Conservation (phyloP, 2,797 vertebrate species). For the Acomys russatus region DNA sequence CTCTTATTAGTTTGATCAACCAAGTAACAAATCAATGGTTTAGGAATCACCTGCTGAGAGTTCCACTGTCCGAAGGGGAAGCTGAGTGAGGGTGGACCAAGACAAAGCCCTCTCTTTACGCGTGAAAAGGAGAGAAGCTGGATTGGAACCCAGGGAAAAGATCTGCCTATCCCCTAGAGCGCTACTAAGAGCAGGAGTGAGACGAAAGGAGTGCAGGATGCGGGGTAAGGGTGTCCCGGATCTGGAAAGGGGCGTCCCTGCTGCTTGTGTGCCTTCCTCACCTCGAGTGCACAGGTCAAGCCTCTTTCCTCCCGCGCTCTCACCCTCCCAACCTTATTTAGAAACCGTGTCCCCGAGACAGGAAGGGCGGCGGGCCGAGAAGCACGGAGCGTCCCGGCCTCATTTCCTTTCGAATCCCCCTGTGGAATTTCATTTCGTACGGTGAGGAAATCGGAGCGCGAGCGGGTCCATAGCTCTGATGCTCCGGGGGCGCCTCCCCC, state of each 20-base stretch:
- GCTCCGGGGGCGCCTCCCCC: constrained; percentile 54
- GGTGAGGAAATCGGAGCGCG: constrained; percentile 82
- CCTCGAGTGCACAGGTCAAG: constrained; percentile 66
- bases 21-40: not conserved
- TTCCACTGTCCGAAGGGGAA: not conserved
- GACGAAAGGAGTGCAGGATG: not conserved
- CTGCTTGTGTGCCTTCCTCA: not conserved
- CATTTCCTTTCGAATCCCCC: constrained; percentile 85
- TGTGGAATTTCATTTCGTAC: constrained; percentile 83
- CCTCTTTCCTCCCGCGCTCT: constrained; percentile 73
- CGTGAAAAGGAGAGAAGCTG: not conserved
- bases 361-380: constrained; percentile 86
- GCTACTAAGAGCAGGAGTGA: not conserved
- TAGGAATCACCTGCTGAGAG: constrained; percentile 72
- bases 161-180: not conserved
- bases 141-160: not conserved
- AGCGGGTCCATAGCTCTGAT: constrained; percentile 41
- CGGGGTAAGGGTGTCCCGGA: not conserved
- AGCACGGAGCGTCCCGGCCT: constrained; percentile 85
- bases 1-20: not conserved
- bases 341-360: constrained; percentile 84
- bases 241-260: not conserved
- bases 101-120: not conserved
- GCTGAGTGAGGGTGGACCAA: not conserved
- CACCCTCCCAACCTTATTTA: constrained; percentile 84